Percentiles rank a stretch among this genome's conserved stretches.
phyloP scores from a whole-genome alignment of 2,888 invertebrate species.

The Lasioglossum calceatum region DNA sequence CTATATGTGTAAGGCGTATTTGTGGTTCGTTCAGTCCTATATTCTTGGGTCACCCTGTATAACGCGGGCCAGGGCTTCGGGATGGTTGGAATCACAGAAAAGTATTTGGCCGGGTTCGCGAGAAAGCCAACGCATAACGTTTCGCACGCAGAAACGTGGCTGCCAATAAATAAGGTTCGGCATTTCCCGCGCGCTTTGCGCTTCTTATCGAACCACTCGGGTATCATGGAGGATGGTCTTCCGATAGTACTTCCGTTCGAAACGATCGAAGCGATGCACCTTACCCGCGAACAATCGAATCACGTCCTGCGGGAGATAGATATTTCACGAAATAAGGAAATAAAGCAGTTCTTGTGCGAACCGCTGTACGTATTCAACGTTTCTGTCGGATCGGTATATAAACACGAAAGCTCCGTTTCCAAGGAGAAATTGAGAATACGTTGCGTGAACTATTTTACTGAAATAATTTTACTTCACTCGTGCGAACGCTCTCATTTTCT shows the following conservation, averaged over 20 bases:
- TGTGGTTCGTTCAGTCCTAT: background rate
- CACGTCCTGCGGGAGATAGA: background rate
- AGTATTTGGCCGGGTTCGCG: slow-evolving; percentile 70
- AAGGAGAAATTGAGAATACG: background rate
- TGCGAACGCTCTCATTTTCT: too few relatives aligned
- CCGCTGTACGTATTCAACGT: background rate
- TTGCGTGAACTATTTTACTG: background rate
- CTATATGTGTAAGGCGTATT: background rate
- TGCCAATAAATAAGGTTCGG: slow-evolving; percentile 80
- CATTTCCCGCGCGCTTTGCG: slow-evolving; percentile 74
- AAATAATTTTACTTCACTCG: too few relatives aligned
- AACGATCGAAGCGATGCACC: slow-evolving; percentile 53
- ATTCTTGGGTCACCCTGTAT: background rate
- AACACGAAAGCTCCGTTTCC: background rate
- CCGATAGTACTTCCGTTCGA: slow-evolving; percentile 51
- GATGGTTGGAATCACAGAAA: slow-evolving; percentile 75
- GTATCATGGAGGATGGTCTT: slow-evolving; percentile 40
- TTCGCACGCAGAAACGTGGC: slow-evolving; percentile 64
- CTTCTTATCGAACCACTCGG: slow-evolving; percentile 58
- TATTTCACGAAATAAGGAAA: slow-evolving; percentile 15
- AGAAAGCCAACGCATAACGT: slow-evolving; percentile 52
- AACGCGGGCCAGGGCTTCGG: slow-evolving; percentile 69
- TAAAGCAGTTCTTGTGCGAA: slow-evolving; percentile 4
- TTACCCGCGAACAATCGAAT: slow-evolving; percentile 44
- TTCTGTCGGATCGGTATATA: background rate